A percentile compares a stretch with the other conserved stretches of the same genome.
Conservation (phyloP, 2,113 vertebrate species). For the Chlamydotis undulata region DNA sequence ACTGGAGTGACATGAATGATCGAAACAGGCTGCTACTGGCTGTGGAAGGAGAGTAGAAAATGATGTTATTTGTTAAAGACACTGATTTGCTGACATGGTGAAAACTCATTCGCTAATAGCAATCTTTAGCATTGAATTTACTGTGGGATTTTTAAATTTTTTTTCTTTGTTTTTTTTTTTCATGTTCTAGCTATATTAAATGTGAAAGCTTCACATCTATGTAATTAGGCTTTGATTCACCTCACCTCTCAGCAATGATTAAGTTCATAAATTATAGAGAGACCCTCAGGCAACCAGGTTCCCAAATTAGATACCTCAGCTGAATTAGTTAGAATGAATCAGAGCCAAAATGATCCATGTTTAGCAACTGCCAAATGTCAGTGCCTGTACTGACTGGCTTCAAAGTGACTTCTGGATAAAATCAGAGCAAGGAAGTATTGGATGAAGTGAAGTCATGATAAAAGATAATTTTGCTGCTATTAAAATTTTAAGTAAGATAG, state of each 20-base stretch:
- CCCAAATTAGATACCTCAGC: constrained; percentile 34
- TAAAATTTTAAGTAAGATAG: background rate
- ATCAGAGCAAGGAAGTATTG: background rate
- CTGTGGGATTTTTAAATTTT: background rate
- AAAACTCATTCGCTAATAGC: background rate
- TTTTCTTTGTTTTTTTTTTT: background rate
- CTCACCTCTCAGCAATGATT: constrained; percentile 32
- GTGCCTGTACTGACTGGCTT: background rate
- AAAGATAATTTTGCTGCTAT: background rate
- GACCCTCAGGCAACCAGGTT: constrained; percentile 32
- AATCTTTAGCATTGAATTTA: background rate
- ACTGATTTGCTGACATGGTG: background rate
- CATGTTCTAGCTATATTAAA: background rate
- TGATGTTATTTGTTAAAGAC: background rate
- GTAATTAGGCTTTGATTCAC: constrained; percentile 47
- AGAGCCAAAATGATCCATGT: constrained; percentile 14
- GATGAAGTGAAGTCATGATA: background rate
- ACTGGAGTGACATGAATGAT: background rate
- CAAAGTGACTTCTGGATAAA: background rate
- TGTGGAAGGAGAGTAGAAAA: background rate
- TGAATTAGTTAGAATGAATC: constrained; percentile 47
- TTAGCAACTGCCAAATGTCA: constrained; percentile 9
- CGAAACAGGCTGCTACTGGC: background rate
- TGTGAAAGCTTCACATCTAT: background rate
- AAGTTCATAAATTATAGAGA: constrained; percentile 48